A percentile compares a stretch with the other conserved stretches of the same genome.
Conservation (phyloP, 2,113 vertebrate species). For the Notarius lentiginosus region DNA sequence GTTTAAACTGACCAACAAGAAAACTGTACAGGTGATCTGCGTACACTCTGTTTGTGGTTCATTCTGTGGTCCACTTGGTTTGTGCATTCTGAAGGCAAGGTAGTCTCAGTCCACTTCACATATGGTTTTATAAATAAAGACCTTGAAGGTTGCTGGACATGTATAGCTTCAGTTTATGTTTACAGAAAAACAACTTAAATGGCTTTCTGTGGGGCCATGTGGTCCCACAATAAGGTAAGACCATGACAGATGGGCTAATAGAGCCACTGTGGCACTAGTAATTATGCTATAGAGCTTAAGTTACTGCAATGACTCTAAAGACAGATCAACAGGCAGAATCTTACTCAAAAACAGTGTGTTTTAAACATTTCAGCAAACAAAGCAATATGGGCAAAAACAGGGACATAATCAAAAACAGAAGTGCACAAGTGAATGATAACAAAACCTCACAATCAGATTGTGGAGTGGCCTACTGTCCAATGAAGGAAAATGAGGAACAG, state of each 20-base stretch:
- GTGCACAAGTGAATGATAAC: not conserved
- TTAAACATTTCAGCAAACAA: not conserved
- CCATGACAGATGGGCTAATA: not conserved
- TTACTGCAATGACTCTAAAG: not conserved
- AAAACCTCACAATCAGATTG: not conserved
- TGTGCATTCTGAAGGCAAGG: not conserved
- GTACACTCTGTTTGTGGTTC: too few relatives aligned
- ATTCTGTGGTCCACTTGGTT: too few relatives aligned
- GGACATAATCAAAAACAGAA: not conserved
- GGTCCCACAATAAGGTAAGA: not conserved
- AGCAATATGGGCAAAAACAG: not conserved
- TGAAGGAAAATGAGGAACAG: not conserved
- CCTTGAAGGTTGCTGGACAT: not conserved
- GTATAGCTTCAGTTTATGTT: not conserved
- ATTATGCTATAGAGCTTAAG: not conserved
- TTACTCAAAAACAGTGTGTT: not conserved
- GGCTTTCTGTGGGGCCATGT: not conserved
- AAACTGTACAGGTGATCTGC: too few relatives aligned
- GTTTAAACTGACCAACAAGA: too few relatives aligned
- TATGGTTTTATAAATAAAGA: not conserved
- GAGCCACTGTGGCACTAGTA: not conserved
- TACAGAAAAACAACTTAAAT: not conserved
- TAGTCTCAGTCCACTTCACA: not conserved
- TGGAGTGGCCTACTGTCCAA: not conserved
- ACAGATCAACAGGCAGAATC: not conserved